Evolutionary conservation across 37 sponge, comb jelly and placozoan genomes (phyloP).

Genomic region (Cliona cf. orientalis): DNA sequence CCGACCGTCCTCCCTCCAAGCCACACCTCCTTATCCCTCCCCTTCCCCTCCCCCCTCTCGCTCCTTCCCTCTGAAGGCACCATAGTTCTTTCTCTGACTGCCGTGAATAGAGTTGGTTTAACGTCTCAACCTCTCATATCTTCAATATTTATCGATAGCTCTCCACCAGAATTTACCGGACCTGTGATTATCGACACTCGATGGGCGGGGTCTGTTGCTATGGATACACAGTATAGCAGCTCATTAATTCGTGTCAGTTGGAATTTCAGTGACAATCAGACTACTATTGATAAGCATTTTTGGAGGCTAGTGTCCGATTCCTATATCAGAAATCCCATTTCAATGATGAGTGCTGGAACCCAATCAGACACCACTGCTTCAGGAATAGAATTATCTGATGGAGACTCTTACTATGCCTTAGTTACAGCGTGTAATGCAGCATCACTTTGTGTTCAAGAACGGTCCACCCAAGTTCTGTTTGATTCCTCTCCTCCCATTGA

Average conservation of each 20-base stretch:
- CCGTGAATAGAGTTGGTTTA: conserved; percentile 56
- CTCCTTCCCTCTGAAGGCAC: conserved; percentile 8
- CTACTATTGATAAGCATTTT: conserved; percentile 29
- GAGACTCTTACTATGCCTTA: conserved; percentile 36
- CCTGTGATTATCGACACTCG: conserved; percentile 27
- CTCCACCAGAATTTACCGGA: conserved; percentile 15
- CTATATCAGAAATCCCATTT: conserved; percentile 14
- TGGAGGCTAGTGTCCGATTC: conserved; percentile 38
- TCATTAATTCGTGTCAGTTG: conserved; percentile 50
- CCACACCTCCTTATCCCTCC: conserved; percentile 25
- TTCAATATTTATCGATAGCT: conserved; percentile 47
- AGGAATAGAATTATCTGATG: conserved; percentile 55
- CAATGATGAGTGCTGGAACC: background rate
- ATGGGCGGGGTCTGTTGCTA: conserved; percentile 65
- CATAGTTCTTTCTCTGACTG: conserved; percentile 52
- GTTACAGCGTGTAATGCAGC: conserved; percentile 69
- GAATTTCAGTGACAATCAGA: conserved; percentile 43
- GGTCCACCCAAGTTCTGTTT: conserved; percentile 48
- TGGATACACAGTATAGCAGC: conserved; percentile 51
- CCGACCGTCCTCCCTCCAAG: conserved; percentile 45
- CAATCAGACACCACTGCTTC: conserved; percentile 1
- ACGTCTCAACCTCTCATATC: background rate
- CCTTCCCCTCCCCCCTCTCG: background rate
- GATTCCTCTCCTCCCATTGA: conserved; percentile 87
- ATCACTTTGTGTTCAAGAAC: conserved; percentile 45